A percentile compares a stretch with the other conserved stretches of the same genome.
Evolutionary conservation across 1,140 invertebrate genomes (phyloP).

Genomic region (Bombus waltoni): DNA sequence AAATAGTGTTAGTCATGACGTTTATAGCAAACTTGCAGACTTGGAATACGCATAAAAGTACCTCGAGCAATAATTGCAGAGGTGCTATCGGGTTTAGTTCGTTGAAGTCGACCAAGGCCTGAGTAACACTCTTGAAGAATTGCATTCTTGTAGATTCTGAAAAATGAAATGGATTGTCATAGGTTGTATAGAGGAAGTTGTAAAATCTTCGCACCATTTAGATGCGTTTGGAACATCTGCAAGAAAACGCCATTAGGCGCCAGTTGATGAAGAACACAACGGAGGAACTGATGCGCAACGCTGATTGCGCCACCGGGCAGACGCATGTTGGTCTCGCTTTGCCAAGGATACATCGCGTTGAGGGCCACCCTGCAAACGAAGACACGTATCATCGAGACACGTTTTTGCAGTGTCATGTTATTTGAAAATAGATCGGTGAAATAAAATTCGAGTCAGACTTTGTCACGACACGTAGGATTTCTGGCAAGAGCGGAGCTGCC

Average conservation of each 20-base stretch:
- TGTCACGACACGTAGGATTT: constrained; percentile 94
- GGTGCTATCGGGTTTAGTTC: constrained; percentile 98
- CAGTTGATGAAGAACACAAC: constrained; percentile 97
- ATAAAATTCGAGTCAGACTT: constrained; percentile 84
- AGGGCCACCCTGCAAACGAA: constrained; percentile 86
- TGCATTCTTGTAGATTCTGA: constrained; percentile 87
- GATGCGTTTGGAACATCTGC: constrained; percentile 96
- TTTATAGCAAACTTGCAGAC: background rate
- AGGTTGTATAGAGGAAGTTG: background rate
- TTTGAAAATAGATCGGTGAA: background rate
- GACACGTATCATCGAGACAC: background rate
- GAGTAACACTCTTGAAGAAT: constrained; percentile 97
- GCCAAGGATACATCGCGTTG: constrained; percentile 93
- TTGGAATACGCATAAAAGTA: constrained; percentile 63
- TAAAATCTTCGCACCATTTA: constrained; percentile 85
- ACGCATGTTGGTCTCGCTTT: constrained; percentile 93
- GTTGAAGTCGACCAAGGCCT: constrained; percentile 97
- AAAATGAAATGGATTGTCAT: constrained; percentile 48
- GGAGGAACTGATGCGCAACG: constrained; percentile 97
- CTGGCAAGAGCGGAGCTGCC: constrained; percentile 95
- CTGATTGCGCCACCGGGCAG: constrained; percentile 94
- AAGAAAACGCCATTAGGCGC: constrained; percentile 98
- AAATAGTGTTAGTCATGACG: background rate
- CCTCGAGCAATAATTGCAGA: constrained; percentile 95
- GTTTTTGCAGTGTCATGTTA: background rate